Evolutionary conservation across 2,113 vertebrate genomes (phyloP).

Genomic region (Antechinus flavipes): DNA sequence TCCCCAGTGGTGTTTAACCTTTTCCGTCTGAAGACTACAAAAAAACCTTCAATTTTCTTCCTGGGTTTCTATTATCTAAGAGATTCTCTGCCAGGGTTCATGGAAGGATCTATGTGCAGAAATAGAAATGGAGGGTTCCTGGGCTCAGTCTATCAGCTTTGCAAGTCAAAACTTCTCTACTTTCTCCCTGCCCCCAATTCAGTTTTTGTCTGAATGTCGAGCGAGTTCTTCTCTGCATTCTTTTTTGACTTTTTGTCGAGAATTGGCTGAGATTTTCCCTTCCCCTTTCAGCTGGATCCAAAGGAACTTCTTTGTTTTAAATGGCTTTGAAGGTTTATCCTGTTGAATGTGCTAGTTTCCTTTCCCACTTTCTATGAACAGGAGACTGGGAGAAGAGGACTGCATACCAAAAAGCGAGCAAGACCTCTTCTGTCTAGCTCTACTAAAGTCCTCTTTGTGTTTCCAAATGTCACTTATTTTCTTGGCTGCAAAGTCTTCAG

Average conservation of each 20-base stretch:
- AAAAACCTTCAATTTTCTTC: neutral
- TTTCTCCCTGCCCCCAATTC: neutral
- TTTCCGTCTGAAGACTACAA: conserved; percentile 8
- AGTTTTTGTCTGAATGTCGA: conserved; percentile 51
- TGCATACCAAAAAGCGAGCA: neutral
- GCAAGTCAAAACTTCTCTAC: conserved; percentile 16
- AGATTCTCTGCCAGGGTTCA: conserved; percentile 7
- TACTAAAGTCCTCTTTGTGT: neutral
- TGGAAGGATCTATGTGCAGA: conserved; percentile 24
- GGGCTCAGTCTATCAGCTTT: conserved; percentile 41
- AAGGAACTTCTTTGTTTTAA: conserved; percentile 59
- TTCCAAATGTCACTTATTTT: neutral
- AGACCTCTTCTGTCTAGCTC: neutral
- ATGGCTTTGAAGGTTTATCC: conserved; percentile 59
- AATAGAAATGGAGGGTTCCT: conserved; percentile 1
- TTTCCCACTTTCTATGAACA: conserved; percentile 46
- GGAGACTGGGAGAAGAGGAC: neutral
- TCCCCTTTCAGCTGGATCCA: conserved; percentile 59
- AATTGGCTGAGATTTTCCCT: conserved; percentile 14
- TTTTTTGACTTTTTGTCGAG: neutral
- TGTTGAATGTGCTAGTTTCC: conserved; percentile 54
- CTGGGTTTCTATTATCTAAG: neutral
- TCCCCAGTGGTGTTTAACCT: neutral
- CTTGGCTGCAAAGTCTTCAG: neutral
- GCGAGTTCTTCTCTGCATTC: conserved; percentile 46